A percentile compares a stretch with the other conserved stretches of the same genome.
These are phyloP conservation scores for Propithecus coquereli DNA, from an alignment of 2,113 vertebrate species.

Conservation along the genomic window DNA sequence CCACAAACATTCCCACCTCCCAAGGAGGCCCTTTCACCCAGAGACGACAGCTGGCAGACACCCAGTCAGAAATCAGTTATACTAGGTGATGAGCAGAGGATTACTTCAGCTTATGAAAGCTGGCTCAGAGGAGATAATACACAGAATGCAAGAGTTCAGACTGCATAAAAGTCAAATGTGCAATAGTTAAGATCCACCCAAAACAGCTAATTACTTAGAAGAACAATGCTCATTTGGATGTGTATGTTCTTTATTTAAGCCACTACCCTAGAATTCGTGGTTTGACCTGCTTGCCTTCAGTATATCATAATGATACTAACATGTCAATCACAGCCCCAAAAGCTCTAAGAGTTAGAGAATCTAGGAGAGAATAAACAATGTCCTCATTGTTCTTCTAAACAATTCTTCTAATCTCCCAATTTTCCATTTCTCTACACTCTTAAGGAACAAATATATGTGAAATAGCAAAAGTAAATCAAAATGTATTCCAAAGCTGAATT, in stretches of 20 bases:
- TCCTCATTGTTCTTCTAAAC: neutral
- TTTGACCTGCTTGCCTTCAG: neutral
- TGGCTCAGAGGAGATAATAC: neutral
- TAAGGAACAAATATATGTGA: neutral
- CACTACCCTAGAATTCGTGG: neutral
- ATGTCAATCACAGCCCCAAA: neutral
- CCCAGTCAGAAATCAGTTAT: constrained; percentile 33
- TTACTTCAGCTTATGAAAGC: constrained; percentile 26
- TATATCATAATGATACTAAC: neutral
- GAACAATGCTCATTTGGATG: neutral
- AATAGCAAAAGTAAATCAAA: constrained; percentile 13
- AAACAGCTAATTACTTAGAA: constrained; percentile 40
- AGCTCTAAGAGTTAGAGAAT: neutral
- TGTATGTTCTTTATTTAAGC: constrained; percentile 27
- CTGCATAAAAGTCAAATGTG: constrained; percentile 4
- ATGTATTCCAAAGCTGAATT: constrained; percentile 43
- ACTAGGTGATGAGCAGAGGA: constrained; percentile 35
- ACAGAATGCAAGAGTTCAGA: constrained; percentile 32
- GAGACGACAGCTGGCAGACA: neutral
- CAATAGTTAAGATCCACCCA: neutral
- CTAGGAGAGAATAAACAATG: constrained; percentile 18
- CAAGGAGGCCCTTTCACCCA: constrained; percentile 20
- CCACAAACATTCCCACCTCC: constrained; percentile 13
- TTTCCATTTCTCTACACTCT: constrained; percentile 2
- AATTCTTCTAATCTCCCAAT: constrained; percentile 22